Evolutionary conservation across 2,888 invertebrate genomes (phyloP).

Genomic region (Lepidocyrtoides sp.): DNA sequence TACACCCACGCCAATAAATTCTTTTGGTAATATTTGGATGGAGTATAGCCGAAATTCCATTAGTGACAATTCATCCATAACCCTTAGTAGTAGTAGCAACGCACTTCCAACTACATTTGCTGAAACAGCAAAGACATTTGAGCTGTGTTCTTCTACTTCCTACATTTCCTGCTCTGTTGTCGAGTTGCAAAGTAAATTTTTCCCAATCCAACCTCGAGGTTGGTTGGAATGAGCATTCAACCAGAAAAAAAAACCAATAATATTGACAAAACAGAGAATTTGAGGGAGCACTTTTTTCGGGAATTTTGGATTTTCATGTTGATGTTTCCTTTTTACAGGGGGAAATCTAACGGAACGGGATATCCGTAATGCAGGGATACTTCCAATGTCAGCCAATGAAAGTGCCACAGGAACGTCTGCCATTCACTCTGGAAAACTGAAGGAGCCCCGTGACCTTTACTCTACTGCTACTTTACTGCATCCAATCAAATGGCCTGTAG

Average conservation of each 20-base stretch:
- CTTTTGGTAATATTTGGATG: neutral
- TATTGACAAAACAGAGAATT: constrained; percentile 67
- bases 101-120: neutral
- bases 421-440: constrained; percentile 90
- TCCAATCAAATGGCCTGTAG: constrained; percentile 95
- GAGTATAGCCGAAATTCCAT: constrained; percentile 18
- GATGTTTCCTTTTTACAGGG: constrained; percentile 33
- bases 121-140: neutral
- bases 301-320: constrained; percentile 28
- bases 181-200: constrained; percentile 85
- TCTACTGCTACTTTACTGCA: constrained; percentile 92
- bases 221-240: constrained; percentile 49
- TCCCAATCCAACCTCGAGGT: constrained; percentile 84
- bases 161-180: constrained; percentile 68
- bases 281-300: neutral
- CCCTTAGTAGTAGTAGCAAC: neutral
- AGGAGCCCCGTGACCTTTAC: constrained; percentile 91
- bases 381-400: constrained; percentile 87
- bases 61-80: neutral
- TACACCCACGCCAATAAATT: neutral
- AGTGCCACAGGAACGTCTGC: constrained; percentile 87
- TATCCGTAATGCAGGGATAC: constrained; percentile 69
- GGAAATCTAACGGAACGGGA: constrained; percentile 52
- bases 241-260: too few species aligned
- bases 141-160: neutral